Percentiles rank a stretch among this genome's conserved stretches.
Conservation (phyloP, 2,113 vertebrate species). For the Cacatua alba region DNA sequence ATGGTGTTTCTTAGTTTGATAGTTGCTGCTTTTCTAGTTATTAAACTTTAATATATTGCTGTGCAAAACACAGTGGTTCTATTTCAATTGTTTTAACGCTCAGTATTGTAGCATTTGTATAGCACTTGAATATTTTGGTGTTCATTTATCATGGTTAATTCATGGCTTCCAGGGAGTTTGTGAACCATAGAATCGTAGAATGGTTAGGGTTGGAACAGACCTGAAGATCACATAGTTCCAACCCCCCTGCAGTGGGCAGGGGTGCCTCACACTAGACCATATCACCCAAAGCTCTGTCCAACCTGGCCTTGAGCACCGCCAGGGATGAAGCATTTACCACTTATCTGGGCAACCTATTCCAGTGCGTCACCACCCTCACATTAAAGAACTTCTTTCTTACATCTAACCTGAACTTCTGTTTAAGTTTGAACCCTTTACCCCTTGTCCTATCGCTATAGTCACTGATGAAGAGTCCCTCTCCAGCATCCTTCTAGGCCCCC, state of each 20-base stretch:
- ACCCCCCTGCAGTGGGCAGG: neutral
- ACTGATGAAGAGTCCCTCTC: neutral
- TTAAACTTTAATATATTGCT: conserved; percentile 44
- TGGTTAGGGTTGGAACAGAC: too few species aligned
- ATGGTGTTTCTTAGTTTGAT: conserved; percentile 20
- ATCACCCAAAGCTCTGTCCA: neutral
- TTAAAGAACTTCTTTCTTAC: neutral
- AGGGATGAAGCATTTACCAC: neutral
- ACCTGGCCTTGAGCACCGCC: neutral
- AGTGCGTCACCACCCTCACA: neutral
- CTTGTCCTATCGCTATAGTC: neutral
- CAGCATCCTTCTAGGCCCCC: neutral
- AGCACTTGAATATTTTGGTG: conserved; percentile 19
- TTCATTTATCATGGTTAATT: conserved; percentile 61
- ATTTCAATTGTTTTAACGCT: neutral
- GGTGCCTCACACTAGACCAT: neutral
- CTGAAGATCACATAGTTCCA: too few species aligned
- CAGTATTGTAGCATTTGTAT: conserved; percentile 12
- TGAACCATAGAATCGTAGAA: neutral
- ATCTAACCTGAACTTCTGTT: neutral
- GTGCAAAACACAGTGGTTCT: conserved; percentile 16
- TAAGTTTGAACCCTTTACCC: neutral
- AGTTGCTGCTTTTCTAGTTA: neutral
- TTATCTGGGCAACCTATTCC: neutral
- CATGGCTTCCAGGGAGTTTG: conserved; percentile 26